Percentiles rank a stretch among this genome's conserved stretches.
These are phyloP conservation scores for Megathymus violae DNA, from an alignment of 1,140 invertebrate species.

Conservation along the genomic window DNA sequence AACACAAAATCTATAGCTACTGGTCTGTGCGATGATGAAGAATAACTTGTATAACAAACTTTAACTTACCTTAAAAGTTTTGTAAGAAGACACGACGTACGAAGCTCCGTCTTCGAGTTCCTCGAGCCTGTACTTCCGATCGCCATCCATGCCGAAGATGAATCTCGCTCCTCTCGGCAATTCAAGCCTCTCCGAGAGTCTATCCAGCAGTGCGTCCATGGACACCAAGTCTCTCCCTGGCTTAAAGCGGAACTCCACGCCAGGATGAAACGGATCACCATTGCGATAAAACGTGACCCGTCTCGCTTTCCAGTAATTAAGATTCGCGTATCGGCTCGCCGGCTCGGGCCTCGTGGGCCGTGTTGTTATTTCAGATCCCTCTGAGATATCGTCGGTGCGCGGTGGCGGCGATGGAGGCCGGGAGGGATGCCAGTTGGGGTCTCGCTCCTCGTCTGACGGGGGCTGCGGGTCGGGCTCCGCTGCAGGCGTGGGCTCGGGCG, in stretches of 20 bases:
- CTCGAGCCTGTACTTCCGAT: constrained; percentile 91
- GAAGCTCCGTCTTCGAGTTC: constrained; percentile 95
- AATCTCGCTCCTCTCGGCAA: constrained; percentile 93
- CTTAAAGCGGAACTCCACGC: constrained; percentile 94
- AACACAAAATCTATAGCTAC: not conserved
- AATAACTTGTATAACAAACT: constrained; percentile 1
- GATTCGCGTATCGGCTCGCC: constrained; percentile 88
- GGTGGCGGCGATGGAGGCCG: constrained; percentile 75
- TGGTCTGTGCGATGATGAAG: too few species aligned
- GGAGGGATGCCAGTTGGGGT: constrained; percentile 74
- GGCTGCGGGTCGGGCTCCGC: constrained; percentile 71
- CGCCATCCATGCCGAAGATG: constrained; percentile 95
- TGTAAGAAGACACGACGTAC: constrained; percentile 96
- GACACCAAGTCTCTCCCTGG: constrained; percentile 94
- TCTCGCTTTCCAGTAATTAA: constrained; percentile 93
- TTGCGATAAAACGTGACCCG: constrained; percentile 96
- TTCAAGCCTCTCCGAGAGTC: constrained; percentile 92
- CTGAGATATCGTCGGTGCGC: constrained; percentile 68
- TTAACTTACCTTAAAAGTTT: constrained; percentile 93
- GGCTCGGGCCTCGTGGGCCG: constrained; percentile 71
- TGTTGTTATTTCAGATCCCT: constrained; percentile 70
- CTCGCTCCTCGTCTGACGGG: constrained; percentile 69
- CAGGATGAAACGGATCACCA: constrained; percentile 95
- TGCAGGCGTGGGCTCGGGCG: constrained; percentile 54
- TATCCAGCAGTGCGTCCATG: constrained; percentile 93